Base-by-base conservation (phyloP, 2,113 vertebrate species). In the Pipra filicauda region DNA sequence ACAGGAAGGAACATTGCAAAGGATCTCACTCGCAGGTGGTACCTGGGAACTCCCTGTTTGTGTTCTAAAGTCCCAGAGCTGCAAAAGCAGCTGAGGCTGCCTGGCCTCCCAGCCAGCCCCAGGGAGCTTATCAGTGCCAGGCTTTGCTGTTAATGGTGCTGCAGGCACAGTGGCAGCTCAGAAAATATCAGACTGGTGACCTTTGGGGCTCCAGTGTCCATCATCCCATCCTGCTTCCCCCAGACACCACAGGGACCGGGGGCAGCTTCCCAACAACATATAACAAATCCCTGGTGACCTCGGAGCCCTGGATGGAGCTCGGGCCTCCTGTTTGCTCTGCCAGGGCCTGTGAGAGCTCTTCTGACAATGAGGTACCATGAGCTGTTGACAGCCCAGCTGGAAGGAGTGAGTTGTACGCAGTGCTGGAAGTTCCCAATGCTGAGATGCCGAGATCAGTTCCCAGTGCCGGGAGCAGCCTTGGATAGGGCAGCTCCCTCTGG, bases 271-370 rank as follows among this genome's bases (percentile, higher is more conserved):
- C 51, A 51, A 59, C 51, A 77, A 35, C 44, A 58, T 58, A 11
- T 24, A 52, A 52, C 0, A 0, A 55, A 35, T 28, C 64, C 54
- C 59, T 1, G 1, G 26, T 12, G 85, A 49, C 31, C 80, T 58
- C 28, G 21, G 11, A 31, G 64, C 27, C 17, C 19, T 44, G 66
- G 37, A 5, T 0, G 0, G 58, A 55, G 79, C 5, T 77, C 27
- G 55, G 26, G 39, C 72, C 44, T 65, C 41, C 12, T 9, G 33
- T 20, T n/a, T 39, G 67, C 73, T 77, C 44, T 61, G 85, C 85
- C 64, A 52, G 54, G 48, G 11, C 69, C 85, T 77, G 64, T 17
- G 51, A 43, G 59, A 81, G 28, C 59, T 90, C 77, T 23, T 48
- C 54, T 35, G 51, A 11, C 39, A 73, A 12, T 15, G 12, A 9